Evolutionary conservation across 2,113 vertebrate genomes (phyloP), one percentile per base, ranked within the genome.

Genomic region (Chrysemys picta): DNA sequence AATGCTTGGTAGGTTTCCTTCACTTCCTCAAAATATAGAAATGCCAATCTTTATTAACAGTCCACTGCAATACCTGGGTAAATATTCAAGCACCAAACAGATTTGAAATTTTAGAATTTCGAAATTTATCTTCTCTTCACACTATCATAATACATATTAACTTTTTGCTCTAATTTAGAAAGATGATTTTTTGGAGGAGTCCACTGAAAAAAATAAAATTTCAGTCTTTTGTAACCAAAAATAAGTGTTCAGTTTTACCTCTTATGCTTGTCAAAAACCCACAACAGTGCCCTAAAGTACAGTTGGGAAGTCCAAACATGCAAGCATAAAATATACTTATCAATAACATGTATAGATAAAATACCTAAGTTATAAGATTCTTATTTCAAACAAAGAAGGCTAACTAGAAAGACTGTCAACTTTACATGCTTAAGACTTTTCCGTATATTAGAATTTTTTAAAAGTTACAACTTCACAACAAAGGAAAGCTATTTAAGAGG

Each of bases 311-410:
- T 29, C 21, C 80, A 84, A 1, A 10, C 5, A 94, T n/a, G 19
- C 19, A 38, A 38, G 25, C 8, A 53, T 0, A 0, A 3, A 3
- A 3, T 83, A 84, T 4, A 21, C 2, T 3, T 72, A 16, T 9
- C 49, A 84, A 14, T 1, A 1, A 19, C 84, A 29, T 31, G 12
- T 31, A n/a, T 2, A 14, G 6, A 0, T 6, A 42, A 69, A 56
- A 93, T 47, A 96, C 2, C 49, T 83, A 27, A 17, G 10, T 21
- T 21, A 69, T 21, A 72, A 22, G 65, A 72, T 19, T 19, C 31
- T n/a, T 69, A 69, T 35, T 72, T 72, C n/a, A 72, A 38, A 72
- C 9, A 10, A 38, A 21, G 17, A 72, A 21, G 17, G 35, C n/a
- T 38, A 38, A n/a, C 35, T 38, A 72, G n/a, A 38, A 72, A 72